These are phyloP conservation scores for Scaptomyza pallida DNA, from an alignment of 1,140 invertebrate genomes.

Conservation along the genomic window DNA sequence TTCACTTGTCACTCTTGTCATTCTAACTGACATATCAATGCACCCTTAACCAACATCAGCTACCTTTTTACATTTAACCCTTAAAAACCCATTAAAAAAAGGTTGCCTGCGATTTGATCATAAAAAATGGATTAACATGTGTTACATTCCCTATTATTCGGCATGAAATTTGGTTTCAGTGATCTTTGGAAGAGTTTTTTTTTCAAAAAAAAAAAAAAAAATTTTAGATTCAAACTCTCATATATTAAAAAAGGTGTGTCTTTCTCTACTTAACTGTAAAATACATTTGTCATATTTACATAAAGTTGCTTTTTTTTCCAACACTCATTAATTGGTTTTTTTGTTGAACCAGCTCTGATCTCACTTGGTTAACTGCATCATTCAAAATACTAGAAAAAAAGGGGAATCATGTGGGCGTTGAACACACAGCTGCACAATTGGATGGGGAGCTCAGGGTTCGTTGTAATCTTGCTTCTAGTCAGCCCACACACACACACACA, in stretches of 20 bases:
- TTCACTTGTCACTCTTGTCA: slow-evolving; percentile 4
- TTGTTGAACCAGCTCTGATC: slow-evolving; percentile 12
- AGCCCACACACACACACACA: slow-evolving; percentile 63
- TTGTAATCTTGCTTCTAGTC: slow-evolving; percentile 50
- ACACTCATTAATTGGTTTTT: slow-evolving; percentile 2
- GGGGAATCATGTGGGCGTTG: slow-evolving; percentile 32
- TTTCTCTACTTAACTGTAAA: slow-evolving; percentile 22
- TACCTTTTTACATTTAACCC: slow-evolving; percentile 9
- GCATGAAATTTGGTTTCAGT: background rate
- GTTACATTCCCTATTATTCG: background rate
- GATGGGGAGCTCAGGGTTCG: slow-evolving; percentile 32
- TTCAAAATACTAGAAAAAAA: background rate
- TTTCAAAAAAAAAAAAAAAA: background rate
- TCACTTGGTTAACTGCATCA: slow-evolving; percentile 11
- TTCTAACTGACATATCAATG: background rate
- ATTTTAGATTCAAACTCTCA: background rate
- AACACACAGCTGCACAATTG: slow-evolving; percentile 45
- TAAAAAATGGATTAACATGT: slow-evolving; percentile 4
- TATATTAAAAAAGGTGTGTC: background rate
- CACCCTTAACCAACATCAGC: slow-evolving; percentile 1
- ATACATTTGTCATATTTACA: slow-evolving; percentile 10
- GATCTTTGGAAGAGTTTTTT: background rate
- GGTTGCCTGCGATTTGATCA: slow-evolving; percentile 13
- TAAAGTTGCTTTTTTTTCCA: slow-evolving; percentile 3
- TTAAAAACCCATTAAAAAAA: background rate